phyloP scores from a whole-genome alignment of 2,113 vertebrate species.

The human (Homo sapiens) region DNA sequence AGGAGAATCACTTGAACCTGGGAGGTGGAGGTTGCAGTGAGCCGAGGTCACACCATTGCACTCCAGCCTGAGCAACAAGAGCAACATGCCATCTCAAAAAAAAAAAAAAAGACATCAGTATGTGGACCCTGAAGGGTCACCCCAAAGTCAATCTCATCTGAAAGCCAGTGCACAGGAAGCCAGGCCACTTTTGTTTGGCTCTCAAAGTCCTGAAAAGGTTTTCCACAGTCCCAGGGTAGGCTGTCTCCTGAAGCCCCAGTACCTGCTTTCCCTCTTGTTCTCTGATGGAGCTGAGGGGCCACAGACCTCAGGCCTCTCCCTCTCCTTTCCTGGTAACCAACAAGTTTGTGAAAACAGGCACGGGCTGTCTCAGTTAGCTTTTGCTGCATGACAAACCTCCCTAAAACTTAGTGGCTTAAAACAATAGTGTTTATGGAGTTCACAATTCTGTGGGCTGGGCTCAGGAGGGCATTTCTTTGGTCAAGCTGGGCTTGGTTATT shows the following conservation, averaged over 20 bases:
- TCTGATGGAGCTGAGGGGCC: background rate
- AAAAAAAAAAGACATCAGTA: background rate
- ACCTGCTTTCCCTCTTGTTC: too few species aligned
- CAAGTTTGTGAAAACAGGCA: background rate
- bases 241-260: background rate
- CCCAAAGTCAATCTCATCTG: background rate
- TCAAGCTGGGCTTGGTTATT: background rate
- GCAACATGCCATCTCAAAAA: too few species aligned
- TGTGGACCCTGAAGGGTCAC: background rate
- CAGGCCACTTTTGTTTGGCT: background rate
- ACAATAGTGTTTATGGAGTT: background rate
- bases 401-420: background rate
- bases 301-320: background rate
- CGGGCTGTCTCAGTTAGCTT: background rate
- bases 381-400: background rate
- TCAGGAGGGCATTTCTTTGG: background rate
- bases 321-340: background rate
- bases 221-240: background rate
- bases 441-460: background rate
- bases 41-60: too few species aligned
- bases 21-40: too few species aligned
- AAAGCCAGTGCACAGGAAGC: background rate
- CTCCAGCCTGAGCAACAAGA: too few species aligned
- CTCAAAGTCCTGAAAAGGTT: background rate
- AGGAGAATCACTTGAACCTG: too few species aligned